Conservation (phyloP, 2,113 vertebrate genomes). For the Oreochromis tanganicae region DNA sequence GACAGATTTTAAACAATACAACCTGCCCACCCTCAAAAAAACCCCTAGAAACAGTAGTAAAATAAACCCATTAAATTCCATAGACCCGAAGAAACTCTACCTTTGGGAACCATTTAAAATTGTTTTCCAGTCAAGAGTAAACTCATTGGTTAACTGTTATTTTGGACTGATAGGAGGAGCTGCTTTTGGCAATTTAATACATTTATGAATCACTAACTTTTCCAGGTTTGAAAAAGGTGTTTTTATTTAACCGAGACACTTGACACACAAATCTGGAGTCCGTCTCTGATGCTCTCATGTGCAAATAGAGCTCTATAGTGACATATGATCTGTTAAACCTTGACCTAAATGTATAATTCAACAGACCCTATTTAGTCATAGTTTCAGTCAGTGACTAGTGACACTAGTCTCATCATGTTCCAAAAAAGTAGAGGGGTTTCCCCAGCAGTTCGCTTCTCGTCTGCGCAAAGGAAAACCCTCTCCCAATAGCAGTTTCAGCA, state of each 20-base stretch:
- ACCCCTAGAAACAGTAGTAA: rapidly evolving
- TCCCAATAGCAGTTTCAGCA: background rate
- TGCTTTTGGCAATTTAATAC: background rate
- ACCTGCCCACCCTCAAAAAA: background rate
- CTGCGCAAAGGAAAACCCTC: background rate
- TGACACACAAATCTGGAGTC: background rate
- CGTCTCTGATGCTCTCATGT: background rate
- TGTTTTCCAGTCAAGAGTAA: background rate
- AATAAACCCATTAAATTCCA: background rate
- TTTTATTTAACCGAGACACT: background rate
- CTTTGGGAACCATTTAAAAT: background rate
- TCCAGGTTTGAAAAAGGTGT: background rate
- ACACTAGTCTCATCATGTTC: background rate
- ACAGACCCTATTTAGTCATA: rapidly evolving
- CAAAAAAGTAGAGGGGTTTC: background rate
- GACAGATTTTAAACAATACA: background rate
- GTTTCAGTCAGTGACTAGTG: background rate
- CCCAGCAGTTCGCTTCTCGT: background rate
- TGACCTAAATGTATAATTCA: background rate
- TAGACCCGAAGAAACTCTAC: rapidly evolving
- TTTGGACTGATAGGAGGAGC: background rate
- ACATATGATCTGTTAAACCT: background rate
- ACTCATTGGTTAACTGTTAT: background rate
- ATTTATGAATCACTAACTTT: background rate
- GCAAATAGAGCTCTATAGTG: background rate